A percentile compares a stretch with the other conserved stretches of the same genome.
phyloP scores from a whole-genome alignment of 2,888 invertebrate genomes.

The Scaeva pyrastri region DNA sequence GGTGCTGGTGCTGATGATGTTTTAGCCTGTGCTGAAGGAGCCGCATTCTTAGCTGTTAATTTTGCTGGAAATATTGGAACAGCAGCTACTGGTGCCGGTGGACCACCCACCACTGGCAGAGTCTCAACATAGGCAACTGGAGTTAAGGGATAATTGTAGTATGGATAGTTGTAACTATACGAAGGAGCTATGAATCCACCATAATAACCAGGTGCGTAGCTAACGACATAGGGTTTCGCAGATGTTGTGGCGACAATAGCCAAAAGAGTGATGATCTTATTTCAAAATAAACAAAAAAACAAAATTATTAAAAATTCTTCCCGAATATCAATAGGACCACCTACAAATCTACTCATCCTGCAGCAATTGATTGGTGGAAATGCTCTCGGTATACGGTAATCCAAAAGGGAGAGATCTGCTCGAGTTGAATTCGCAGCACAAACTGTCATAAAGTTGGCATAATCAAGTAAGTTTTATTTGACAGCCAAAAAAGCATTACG shows the following conservation, averaged over 20 bases:
- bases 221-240: conserved; percentile 54
- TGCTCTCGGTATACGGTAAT: conserved; percentile 58
- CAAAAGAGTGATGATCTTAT: conserved; percentile 66
- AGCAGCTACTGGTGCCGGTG: conserved; percentile 23
- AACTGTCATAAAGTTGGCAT: conserved; percentile 57
- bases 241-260: conserved; percentile 55
- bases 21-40: conserved; percentile 17
- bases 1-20: conserved; percentile 17
- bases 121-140: conserved; percentile 67
- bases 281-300: neutral
- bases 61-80: conserved; percentile 59
- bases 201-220: conserved; percentile 51
- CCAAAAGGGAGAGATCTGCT: conserved; percentile 53
- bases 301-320: neutral
- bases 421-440: conserved; percentile 55
- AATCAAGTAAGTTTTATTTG: conserved; percentile 66
- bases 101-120: conserved; percentile 33
- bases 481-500: conserved; percentile 40
- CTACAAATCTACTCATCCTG: conserved; percentile 72
- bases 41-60: conserved; percentile 33
- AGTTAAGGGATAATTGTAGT: conserved; percentile 60
- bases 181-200: conserved; percentile 36
- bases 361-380: conserved; percentile 13
- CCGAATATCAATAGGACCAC: neutral
- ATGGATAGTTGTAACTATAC: conserved; percentile 49